phyloP scores from a whole-genome alignment of 92 coral and sea anemone genomes.

The Micromussa lordhowensis region DNA sequence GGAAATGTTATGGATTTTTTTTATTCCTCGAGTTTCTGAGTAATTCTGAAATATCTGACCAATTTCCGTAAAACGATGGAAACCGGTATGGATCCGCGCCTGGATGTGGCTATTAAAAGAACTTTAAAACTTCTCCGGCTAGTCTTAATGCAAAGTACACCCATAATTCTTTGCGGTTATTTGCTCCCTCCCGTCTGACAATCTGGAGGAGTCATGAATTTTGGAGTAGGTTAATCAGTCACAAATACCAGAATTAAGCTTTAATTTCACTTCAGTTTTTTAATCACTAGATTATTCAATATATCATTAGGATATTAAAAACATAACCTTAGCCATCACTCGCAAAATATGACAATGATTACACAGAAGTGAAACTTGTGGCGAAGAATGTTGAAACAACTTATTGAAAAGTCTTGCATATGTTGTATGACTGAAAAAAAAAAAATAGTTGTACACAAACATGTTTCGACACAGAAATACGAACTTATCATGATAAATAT shows the following conservation, averaged over 20 bases:
- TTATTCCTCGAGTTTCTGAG: too few relatives aligned
- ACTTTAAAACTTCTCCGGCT: neutral
- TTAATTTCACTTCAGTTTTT: slow-evolving; percentile 11
- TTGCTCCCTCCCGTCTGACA: too few relatives aligned
- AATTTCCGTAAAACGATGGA: too few relatives aligned
- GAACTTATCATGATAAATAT: neutral
- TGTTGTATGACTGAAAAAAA: neutral
- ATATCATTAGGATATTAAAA: neutral
- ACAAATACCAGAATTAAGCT: slow-evolving; percentile 15
- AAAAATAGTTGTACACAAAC: neutral
- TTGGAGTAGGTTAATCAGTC: neutral
- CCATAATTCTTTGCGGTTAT: too few relatives aligned
- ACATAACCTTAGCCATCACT: neutral
- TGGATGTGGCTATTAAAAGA: neutral
- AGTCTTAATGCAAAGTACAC: neutral
- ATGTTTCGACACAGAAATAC: neutral
- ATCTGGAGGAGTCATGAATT: too few relatives aligned
- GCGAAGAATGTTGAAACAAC: neutral
- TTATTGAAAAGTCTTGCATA: neutral
- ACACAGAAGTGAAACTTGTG: neutral
- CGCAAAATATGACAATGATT: neutral
- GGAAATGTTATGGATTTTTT: too few relatives aligned
- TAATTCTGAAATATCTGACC: too few relatives aligned
- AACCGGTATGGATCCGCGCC: too few relatives aligned
- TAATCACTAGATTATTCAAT: neutral